phyloP scores from a whole-genome alignment of 2,113 vertebrate genomes.

The Marcusenius ussheri region DNA sequence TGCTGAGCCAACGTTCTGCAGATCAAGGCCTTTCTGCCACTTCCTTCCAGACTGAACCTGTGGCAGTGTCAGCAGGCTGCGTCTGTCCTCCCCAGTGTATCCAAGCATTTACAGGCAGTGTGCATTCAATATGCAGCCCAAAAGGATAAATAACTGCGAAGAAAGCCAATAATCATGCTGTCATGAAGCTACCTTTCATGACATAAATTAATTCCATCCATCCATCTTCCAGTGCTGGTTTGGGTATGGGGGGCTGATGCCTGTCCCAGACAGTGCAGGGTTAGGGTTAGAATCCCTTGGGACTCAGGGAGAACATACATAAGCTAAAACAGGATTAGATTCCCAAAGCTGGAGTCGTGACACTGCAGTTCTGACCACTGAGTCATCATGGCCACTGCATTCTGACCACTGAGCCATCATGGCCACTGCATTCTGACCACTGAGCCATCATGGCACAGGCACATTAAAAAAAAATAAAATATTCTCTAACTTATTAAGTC shows the following conservation, averaged over 20 bases:
- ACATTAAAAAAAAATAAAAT: background rate
- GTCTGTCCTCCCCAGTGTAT: background rate
- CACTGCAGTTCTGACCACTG: background rate
- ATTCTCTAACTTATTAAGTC: background rate
- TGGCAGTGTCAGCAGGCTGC: background rate
- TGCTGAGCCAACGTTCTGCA: background rate
- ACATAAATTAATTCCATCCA: background rate
- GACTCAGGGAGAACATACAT: background rate
- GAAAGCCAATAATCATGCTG: background rate
- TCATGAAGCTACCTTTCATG: background rate
- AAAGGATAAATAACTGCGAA: background rate
- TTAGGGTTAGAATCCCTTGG: background rate
- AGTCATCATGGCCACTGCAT: no score
- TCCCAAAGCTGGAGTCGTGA: background rate
- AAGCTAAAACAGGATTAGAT: background rate
- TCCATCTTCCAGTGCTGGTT: background rate
- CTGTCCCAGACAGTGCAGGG: background rate
- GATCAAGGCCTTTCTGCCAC: conserved; percentile 16
- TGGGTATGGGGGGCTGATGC: background rate
- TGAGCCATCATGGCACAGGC: background rate
- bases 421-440: no score
- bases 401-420: background rate
- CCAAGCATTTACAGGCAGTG: background rate
- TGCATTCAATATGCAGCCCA: background rate
- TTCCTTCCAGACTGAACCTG: conserved; percentile 17